These are phyloP conservation scores for Cataglyphis albicans DNA, from an alignment of 2,888 invertebrate species.

Conservation along the genomic window DNA sequence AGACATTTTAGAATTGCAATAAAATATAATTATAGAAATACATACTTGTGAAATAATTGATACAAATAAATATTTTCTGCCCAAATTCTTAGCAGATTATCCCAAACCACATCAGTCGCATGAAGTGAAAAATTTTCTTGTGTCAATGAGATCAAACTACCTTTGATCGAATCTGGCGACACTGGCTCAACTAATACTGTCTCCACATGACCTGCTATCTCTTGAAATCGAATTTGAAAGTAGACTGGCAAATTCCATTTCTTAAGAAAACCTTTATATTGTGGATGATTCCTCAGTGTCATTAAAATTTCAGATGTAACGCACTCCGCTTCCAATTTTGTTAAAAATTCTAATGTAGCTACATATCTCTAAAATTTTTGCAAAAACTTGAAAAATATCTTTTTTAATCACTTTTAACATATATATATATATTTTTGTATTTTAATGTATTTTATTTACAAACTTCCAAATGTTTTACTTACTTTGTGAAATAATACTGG, in stretches of 20 bases:
- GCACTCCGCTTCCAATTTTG: slow-evolving; percentile 90
- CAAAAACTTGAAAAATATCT: background rate
- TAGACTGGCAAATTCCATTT: slow-evolving; percentile 99
- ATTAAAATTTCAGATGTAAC: slow-evolving; percentile 88
- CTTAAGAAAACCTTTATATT: slow-evolving; percentile 92
- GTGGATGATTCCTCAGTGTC: slow-evolving; percentile 89
- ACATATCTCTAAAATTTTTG: slow-evolving; percentile 88
- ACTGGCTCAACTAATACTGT: slow-evolving; percentile 79
- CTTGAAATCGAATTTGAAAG: slow-evolving; percentile 97
- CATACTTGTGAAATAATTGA: slow-evolving; percentile 89
- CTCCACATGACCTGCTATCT: slow-evolving; percentile 91
- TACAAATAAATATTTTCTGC: slow-evolving; percentile 92
- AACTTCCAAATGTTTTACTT: slow-evolving; percentile 57
- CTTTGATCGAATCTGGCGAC: slow-evolving; percentile 77
- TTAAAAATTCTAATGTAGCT: slow-evolving; percentile 92
- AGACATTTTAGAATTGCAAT: background rate
- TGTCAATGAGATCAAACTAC: slow-evolving; percentile 69
- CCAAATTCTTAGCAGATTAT: slow-evolving; percentile 90
- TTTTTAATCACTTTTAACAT: background rate
- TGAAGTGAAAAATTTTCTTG: slow-evolving; percentile 79
- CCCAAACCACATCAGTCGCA: slow-evolving; percentile 87
- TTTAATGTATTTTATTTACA: background rate
- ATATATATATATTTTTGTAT: background rate
- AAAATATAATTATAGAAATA: slow-evolving; percentile 27
- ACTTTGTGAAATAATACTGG: slow-evolving; percentile 94